These are phyloP conservation scores for Plotosus lineatus DNA, from an alignment of 2,113 vertebrate species.

Conservation along the genomic window DNA sequence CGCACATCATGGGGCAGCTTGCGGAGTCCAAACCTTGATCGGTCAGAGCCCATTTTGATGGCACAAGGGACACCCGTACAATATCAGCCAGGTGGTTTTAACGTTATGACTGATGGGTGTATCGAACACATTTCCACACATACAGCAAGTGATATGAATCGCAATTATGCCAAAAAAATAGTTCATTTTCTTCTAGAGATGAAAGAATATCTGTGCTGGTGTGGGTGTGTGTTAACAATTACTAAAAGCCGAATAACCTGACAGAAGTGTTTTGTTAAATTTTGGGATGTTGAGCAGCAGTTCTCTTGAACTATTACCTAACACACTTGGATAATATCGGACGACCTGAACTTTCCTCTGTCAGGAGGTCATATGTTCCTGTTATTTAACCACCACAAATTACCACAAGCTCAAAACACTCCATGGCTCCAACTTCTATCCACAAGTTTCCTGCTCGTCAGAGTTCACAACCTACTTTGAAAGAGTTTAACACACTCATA, in stretches of 20 bases:
- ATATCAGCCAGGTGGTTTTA: no score
- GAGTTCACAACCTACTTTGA: conserved; percentile 10
- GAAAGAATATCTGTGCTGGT: background rate
- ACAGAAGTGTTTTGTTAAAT: background rate
- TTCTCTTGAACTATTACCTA: background rate
- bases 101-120: no score
- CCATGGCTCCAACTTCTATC: background rate
- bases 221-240: background rate
- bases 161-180: background rate
- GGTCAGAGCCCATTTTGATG: no score
- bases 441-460: background rate
- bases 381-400: background rate
- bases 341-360: background rate
- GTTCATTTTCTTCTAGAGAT: background rate
- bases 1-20: no score
- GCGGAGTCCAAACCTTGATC: no score
- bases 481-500: conserved; percentile 19
- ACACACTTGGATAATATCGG: background rate
- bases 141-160: background rate
- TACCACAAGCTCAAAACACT: conserved; percentile 8
- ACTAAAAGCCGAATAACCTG: background rate
- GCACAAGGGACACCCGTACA: no score
- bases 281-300: background rate
- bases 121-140: no score
- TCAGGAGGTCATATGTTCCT: background rate